Evolutionary conservation across 2,888 invertebrate species (phyloP).

Genomic region (Drosophila borealis): DNA sequence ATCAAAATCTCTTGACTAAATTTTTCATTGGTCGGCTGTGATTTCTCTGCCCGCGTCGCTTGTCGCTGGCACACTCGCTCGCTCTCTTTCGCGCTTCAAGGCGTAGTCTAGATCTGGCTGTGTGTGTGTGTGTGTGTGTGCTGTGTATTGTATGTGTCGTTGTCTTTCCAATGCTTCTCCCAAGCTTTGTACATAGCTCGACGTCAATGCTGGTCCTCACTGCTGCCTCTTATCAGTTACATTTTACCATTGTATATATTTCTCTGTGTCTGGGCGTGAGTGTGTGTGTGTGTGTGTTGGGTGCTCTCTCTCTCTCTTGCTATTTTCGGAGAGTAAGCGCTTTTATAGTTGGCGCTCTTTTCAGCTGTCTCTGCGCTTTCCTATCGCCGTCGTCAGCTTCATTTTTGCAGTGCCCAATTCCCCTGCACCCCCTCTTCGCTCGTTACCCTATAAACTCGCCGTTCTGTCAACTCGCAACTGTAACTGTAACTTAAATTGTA

Average conservation of each 20-base stretch:
- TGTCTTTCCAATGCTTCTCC: slow-evolving; percentile 66
- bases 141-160: slow-evolving; percentile 36
- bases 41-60: slow-evolving; percentile 78
- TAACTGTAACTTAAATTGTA: slow-evolving; percentile 68
- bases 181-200: slow-evolving; percentile 59
- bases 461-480: slow-evolving; percentile 49
- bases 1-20: slow-evolving; percentile 85
- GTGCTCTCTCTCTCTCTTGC: slow-evolving; percentile 30
- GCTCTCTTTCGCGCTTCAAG: slow-evolving; percentile 41
- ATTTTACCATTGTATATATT: slow-evolving; percentile 31
- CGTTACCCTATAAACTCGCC: slow-evolving; percentile 1
- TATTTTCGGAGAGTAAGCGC: slow-evolving; percentile 47
- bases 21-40: slow-evolving; percentile 86
- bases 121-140: slow-evolving; percentile 25
- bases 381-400: slow-evolving; percentile 57
- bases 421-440: slow-evolving; percentile 1
- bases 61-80: slow-evolving; percentile 12
- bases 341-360: slow-evolving; percentile 61
- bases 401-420: slow-evolving; percentile 40
- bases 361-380: slow-evolving; percentile 62
- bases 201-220: slow-evolving; percentile 34
- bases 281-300: slow-evolving; percentile 26
- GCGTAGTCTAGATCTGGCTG: slow-evolving; percentile 11
- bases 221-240: slow-evolving; percentile 67
- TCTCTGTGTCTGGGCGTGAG: slow-evolving; percentile 14